Percentiles rank a stretch among this genome's conserved stretches.
These are phyloP conservation scores for Pectinophora gossypiella DNA, from an alignment of 1,140 invertebrate genomes.

Conservation along the genomic window DNA sequence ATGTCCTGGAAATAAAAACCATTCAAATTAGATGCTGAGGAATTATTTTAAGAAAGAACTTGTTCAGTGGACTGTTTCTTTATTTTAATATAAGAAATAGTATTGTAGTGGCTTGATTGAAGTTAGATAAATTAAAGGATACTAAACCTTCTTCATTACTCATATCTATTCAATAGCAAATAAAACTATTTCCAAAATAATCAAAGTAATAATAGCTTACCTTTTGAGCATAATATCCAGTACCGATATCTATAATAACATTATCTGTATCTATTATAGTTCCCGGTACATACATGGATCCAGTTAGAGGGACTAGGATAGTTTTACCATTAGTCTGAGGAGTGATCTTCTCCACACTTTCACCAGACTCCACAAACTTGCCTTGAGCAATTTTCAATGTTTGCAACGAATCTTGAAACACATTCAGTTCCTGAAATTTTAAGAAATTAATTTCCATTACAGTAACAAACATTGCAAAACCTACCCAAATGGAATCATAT, in stretches of 20 bases:
- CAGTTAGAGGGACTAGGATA: slow-evolving; percentile 93
- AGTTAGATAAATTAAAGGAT: too few species aligned
- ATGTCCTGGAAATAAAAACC: slow-evolving; percentile 78
- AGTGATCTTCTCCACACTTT: slow-evolving; percentile 88
- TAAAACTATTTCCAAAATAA: too few species aligned
- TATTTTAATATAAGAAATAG: too few species aligned
- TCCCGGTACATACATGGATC: slow-evolving; percentile 96
- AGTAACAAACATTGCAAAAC: too few species aligned
- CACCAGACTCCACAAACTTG: slow-evolving; percentile 92
- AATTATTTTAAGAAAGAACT: too few species aligned
- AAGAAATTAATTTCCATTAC: too few species aligned
- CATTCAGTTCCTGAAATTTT: slow-evolving; percentile 86
- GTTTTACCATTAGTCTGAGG: slow-evolving; percentile 85
- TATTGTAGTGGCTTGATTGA: too few species aligned
- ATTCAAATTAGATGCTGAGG: too few species aligned
- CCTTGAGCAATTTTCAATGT: slow-evolving; percentile 92
- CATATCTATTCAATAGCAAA: too few species aligned
- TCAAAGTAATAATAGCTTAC: too few species aligned
- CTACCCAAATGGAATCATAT: too few species aligned
- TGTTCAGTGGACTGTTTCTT: too few species aligned
- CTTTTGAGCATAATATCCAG: slow-evolving; percentile 96
- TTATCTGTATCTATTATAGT: slow-evolving; percentile 87
- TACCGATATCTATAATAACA: slow-evolving; percentile 95
- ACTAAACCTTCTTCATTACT: not conserved
- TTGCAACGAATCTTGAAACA: slow-evolving; percentile 92